Base-by-base conservation (phyloP, 1,140 invertebrate genomes). In the Drosophila suzukii region DNA sequence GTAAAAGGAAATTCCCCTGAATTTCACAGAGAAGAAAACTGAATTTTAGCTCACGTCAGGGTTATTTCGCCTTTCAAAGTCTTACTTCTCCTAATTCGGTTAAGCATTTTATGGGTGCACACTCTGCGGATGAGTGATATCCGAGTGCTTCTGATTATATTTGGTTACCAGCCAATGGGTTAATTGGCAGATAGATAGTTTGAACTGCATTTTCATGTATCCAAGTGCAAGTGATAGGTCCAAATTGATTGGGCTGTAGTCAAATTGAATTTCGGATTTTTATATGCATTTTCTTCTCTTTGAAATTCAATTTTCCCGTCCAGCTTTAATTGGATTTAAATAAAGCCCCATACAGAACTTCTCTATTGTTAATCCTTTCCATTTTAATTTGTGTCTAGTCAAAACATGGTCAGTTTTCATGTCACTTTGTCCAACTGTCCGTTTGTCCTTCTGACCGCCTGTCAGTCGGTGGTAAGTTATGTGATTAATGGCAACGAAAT, bases 401-500 rank as follows among this genome's bases (percentile, higher is more conserved):
- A 32, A 57, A 70, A 49, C 17, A 17, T 36, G 27, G 63, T 50
- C 20, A 36, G 10, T 56, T 36, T 49, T 10, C 27, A 7, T 58
- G 63, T 17, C 73, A 39, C 17, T 41, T 30, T 70, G 27, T 47
- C 60, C 56, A 24, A 24, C 17, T 57, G 56, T n/a, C 63, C 36
- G 27, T 46, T 12, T 70, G 17, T 41, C 60, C 60, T 34, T 60
- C 17, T 70, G 47, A 47, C 49, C 67, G 67, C 43, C 44, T 71
- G 68, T 71, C 66, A 36, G 43, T 58, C 44, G 15, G 43, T 58
- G 65, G 60, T 6, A 66, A 57, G 53, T 58, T 50, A 30, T 68
- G 68, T 77, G 74, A 77, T 77, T 77, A 77, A 77, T 77, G 75
- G 53, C 57, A 53, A 61, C 44, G 36, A 77, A 50, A 32, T 38